Conservation (phyloP, 2,888 invertebrate species). For the Oscheius sp. region DNA sequence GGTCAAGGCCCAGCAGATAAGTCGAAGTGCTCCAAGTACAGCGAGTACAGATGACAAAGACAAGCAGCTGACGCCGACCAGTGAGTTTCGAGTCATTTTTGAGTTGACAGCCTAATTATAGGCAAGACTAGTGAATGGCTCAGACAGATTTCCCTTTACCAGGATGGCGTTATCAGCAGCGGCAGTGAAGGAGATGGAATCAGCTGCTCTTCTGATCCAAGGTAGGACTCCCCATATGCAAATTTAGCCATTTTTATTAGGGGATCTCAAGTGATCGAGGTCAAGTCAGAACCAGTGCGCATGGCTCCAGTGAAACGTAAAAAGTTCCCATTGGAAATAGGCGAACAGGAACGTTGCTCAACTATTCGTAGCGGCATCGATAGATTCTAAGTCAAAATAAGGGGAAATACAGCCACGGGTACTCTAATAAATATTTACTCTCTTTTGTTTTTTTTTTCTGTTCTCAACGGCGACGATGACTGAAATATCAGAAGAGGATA, state of each 20-base stretch:
- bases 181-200: constrained; percentile 3
- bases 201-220: constrained; percentile 35
- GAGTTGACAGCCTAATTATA: constrained; percentile 1
- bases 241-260: neutral
- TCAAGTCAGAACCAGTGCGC: constrained; percentile 39
- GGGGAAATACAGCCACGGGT: neutral
- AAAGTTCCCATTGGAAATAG: constrained; percentile 57
- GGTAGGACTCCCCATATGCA: no score
- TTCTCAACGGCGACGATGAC: neutral
- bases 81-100: constrained; percentile 10
- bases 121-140: constrained; percentile 41
- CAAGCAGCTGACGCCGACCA: constrained; percentile 55
- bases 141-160: constrained; percentile 17
- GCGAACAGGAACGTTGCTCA: constrained; percentile 49
- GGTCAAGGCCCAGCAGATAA: constrained; percentile 43
- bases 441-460: neutral
- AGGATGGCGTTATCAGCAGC: constrained; percentile 4
- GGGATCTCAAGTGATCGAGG: constrained; percentile 33
- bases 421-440: constrained; percentile 1
- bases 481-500: no score
- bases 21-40: constrained; percentile 55
- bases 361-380: constrained; percentile 39
- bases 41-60: constrained; percentile 61
- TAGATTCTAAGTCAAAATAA: constrained; percentile 26
- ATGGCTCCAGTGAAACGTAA: constrained; percentile 51